Base-by-base conservation (phyloP, 2,888 invertebrate genomes). In the Philhelius pedissequus region DNA sequence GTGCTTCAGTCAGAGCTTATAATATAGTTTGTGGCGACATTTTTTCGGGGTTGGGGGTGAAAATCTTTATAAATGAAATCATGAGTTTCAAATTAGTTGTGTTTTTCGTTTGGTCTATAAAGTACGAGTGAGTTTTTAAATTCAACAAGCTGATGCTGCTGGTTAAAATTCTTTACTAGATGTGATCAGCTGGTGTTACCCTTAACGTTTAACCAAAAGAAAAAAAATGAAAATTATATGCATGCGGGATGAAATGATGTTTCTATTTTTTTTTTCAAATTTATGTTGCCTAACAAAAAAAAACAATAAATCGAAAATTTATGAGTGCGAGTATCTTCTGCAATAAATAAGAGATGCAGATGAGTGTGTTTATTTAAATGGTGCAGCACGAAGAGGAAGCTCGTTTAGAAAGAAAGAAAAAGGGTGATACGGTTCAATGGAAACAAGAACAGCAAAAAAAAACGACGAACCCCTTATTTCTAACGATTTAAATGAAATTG, bases 51-150 rank as follows among this genome's bases (percentile, higher is more conserved):
- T 18, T 45, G 30, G 32, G 27, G 32, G 45, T 9, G 43, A 56
- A 64, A 70, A 50, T 64, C 35, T 75, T 75, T 70, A 8, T 35
- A 56, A 81, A 81, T 81, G 75, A 75, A 81, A 70, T 81, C 48
- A 80, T 75, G 32, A 81, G 75, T 81, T 81, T 75, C 50, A 75
- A 81, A 81, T 81, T 50, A 81, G 80, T 81, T 81, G 79, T n/a
- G 18, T 25, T 32, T 56, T 54, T 64, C 45, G 50, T 64, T 70
- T 78, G 52, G 38, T 71, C n/a, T n/a, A n/a, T n/a, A n/a, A n/a
- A n/a, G 52, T 45, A 69, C 62, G 66, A 66, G 25, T 54, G 70
- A 64, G 30, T 43, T 27, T 27, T 52, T 30, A 25, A 48, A 38
- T 40, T 43, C 73, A 50, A 40, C 56, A 60, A 45, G 35, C 32